Conservation (phyloP, 2,888 invertebrate genomes). For the Desoria tigrina region DNA sequence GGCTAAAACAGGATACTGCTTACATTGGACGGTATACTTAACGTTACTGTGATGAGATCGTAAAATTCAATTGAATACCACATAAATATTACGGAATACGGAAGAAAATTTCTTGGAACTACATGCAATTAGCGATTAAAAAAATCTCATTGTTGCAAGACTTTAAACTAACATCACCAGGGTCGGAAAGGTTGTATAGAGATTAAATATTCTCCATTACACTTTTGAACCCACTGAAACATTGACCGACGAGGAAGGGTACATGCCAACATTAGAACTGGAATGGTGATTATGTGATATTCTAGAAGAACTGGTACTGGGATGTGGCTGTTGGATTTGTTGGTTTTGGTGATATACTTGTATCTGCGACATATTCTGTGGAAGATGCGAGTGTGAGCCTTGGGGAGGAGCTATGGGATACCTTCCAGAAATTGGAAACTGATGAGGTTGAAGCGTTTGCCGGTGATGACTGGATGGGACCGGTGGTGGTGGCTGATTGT, state of each 20-base stretch:
- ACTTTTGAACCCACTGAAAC: conserved; percentile 20
- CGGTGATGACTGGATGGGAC: conserved; percentile 2
- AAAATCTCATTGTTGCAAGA: background rate
- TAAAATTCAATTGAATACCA: conserved; percentile 9
- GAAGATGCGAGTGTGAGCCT: background rate
- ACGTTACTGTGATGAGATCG: background rate
- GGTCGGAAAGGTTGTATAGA: too few species aligned
- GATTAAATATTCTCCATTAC: background rate
- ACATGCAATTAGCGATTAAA: background rate
- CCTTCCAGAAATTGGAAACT: conserved; percentile 10
- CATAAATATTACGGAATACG: background rate
- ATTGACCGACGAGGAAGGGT: conserved; percentile 7
- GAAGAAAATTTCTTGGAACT: background rate
- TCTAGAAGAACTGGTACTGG: conserved; percentile 12
- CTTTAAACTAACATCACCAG: too few species aligned
- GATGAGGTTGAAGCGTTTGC: conserved; percentile 18
- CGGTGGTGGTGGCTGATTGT: conserved; percentile 6
- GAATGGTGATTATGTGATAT: background rate
- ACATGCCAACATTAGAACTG: conserved; percentile 9
- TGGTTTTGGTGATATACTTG: conserved; percentile 21
- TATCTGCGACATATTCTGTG: conserved; percentile 18
- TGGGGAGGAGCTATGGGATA: conserved; percentile 17
- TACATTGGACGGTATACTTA: background rate
- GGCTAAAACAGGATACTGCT: background rate
- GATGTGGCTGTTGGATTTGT: conserved; percentile 4